These are phyloP conservation scores for Lasioglossum marginatum DNA, from an alignment of 2,888 invertebrate species.

Conservation along the genomic window DNA sequence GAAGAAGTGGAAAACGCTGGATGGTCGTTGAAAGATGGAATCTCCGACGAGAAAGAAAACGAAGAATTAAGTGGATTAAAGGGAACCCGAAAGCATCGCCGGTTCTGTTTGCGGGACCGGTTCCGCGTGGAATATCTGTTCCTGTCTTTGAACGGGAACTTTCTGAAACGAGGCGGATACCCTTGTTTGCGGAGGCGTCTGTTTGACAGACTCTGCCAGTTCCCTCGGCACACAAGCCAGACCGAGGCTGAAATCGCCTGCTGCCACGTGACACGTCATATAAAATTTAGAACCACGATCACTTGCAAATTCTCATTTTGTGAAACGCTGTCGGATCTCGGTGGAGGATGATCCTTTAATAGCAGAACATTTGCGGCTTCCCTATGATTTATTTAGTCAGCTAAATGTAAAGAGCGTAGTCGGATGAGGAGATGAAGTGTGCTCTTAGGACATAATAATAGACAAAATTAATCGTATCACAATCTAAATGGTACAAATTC, in stretches of 20 bases:
- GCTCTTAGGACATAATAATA: too few species aligned
- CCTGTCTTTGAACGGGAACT: background rate
- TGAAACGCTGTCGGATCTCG: background rate
- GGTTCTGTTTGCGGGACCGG: background rate
- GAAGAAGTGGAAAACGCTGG: conserved; percentile 55
- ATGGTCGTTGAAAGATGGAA: conserved; percentile 58
- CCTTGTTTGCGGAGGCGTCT: conserved; percentile 4
- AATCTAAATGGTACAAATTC: background rate
- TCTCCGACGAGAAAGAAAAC: conserved; percentile 49
- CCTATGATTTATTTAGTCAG: background rate
- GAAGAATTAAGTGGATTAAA: conserved; percentile 54
- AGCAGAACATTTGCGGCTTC: background rate
- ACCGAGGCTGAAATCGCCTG: background rate
- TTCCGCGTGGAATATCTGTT: background rate
- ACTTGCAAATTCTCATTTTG: background rate
- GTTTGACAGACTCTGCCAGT: conserved; percentile 2
- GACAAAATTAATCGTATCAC: too few species aligned
- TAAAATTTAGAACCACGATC: background rate
- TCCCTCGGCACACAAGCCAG: background rate
- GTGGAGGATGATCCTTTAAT: background rate
- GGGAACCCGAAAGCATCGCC: conserved; percentile 7
- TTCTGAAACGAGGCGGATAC: background rate
- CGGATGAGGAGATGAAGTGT: too few species aligned
- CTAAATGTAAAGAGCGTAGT: too few species aligned
- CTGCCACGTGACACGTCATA: background rate